phyloP scores from a whole-genome alignment of 1,140 invertebrate genomes.

The Trachymyrmex cornetzi region DNA sequence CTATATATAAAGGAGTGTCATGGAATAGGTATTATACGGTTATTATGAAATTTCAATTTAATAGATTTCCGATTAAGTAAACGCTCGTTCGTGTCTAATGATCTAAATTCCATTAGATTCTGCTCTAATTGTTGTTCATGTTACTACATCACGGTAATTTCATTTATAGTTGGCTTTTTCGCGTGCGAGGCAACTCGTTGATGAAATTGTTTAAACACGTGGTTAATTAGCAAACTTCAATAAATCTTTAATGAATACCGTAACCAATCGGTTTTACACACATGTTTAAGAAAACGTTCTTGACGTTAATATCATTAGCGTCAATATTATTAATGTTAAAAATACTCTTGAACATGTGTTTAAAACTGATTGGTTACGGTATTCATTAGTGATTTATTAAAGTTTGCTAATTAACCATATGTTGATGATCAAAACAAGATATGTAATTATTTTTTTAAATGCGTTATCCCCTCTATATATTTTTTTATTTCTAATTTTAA shows the following conservation, averaged over 20 bases:
- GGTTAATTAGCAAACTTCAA: slow-evolving; percentile 18
- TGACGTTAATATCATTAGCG: not conserved
- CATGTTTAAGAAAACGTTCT: not conserved
- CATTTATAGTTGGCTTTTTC: slow-evolving; percentile 45
- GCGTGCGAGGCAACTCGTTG: slow-evolving; percentile 19
- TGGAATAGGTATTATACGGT: too few relatives aligned
- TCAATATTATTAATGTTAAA: not conserved
- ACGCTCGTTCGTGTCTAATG: slow-evolving; percentile 57
- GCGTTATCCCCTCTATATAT: not conserved
- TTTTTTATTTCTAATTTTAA: slow-evolving; percentile 7
- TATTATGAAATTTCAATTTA: slow-evolving; percentile 73
- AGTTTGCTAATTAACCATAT: slow-evolving; percentile 2
- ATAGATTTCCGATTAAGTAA: slow-evolving; percentile 72
- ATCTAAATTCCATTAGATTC: slow-evolving; percentile 72
- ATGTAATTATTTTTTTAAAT: not conserved
- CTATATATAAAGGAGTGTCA: not conserved
- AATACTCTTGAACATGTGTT: not conserved
- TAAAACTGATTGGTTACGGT: not conserved
- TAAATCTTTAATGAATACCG: slow-evolving; percentile 18
- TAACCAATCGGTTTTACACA: not conserved
- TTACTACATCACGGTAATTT: slow-evolving; percentile 43
- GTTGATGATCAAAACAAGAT: not conserved
- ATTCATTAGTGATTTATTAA: slow-evolving; percentile 4
- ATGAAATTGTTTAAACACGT: slow-evolving; percentile 23
- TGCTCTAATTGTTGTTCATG: slow-evolving; percentile 73